Conservation (phyloP, 2,113 vertebrate genomes). For the Chauna torquata region DNA sequence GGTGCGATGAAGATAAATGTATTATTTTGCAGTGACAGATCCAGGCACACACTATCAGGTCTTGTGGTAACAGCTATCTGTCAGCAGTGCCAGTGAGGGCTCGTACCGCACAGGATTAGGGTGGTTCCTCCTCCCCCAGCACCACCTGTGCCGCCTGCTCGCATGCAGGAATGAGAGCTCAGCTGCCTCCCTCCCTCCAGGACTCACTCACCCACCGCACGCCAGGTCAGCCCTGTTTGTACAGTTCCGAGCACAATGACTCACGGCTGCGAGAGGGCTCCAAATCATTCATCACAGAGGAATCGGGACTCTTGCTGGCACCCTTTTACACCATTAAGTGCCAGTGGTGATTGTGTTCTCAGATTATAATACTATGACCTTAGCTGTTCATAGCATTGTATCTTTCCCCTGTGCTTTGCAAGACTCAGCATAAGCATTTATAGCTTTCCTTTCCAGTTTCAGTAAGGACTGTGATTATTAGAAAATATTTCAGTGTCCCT, state of each 20-base stretch:
- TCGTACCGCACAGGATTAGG: neutral
- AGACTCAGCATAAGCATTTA: neutral
- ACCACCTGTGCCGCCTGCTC: neutral
- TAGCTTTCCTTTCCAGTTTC: neutral
- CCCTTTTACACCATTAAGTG: neutral
- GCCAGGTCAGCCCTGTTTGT: neutral
- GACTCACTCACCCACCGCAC: neutral
- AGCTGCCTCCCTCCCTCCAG: neutral
- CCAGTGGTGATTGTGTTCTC: slow-evolving; percentile 5
- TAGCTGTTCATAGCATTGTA: neutral
- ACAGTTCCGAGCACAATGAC: neutral
- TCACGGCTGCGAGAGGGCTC: neutral
- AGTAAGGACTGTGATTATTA: neutral
- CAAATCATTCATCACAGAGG: neutral
- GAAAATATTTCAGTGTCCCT: neutral
- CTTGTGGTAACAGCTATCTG: neutral
- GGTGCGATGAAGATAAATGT: neutral
- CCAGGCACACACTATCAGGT: neutral
- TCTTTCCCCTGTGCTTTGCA: neutral
- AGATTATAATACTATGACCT: neutral
- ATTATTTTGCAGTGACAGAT: neutral
- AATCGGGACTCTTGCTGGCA: neutral
- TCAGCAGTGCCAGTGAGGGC: neutral
- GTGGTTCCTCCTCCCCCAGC: neutral
- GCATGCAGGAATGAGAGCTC: accelerated